These are phyloP conservation scores for Hypena proboscidalis DNA, from an alignment of 2,888 invertebrate genomes.

Conservation along the genomic window DNA sequence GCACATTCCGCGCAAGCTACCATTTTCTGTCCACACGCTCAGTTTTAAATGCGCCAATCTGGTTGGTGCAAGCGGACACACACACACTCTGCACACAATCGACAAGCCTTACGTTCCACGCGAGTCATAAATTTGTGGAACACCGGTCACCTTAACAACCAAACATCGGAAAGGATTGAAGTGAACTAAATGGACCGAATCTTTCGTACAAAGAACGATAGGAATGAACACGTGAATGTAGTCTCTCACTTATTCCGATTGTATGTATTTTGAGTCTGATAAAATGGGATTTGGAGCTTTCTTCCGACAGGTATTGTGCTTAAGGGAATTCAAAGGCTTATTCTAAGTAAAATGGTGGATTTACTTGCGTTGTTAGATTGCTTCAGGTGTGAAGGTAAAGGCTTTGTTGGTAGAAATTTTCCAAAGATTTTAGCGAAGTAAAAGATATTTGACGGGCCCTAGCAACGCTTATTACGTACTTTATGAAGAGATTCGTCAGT, in stretches of 20 bases:
- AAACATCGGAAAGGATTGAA: slow-evolving; percentile 36
- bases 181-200: slow-evolving; percentile 31
- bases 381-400: too few relatives aligned
- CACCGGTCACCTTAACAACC: slow-evolving; percentile 28
- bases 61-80: too few relatives aligned
- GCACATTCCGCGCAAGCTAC: too few relatives aligned
- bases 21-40: too few relatives aligned
- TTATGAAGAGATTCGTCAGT: too few relatives aligned
- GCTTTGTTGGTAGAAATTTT: too few relatives aligned
- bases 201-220: slow-evolving; percentile 7
- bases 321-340: slow-evolving; percentile 10
- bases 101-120: background rate
- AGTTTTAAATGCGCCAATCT: too few relatives aligned
- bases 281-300: slow-evolving; percentile 26
- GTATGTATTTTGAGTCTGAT: slow-evolving; percentile 20
- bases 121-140: slow-evolving; percentile 28
- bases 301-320: slow-evolving; percentile 19
- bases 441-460: too few relatives aligned
- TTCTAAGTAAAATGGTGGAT: background rate
- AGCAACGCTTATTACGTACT: too few relatives aligned
- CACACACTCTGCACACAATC: too few relatives aligned
- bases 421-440: too few relatives aligned
- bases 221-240: slow-evolving; percentile 8
- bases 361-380: background rate
- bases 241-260: slow-evolving; percentile 26